A percentile compares a stretch with the other conserved stretches of the same genome.
These are phyloP conservation scores for Hyposoter dolosus DNA, from an alignment of 2,888 invertebrate species.

Conservation along the genomic window DNA sequence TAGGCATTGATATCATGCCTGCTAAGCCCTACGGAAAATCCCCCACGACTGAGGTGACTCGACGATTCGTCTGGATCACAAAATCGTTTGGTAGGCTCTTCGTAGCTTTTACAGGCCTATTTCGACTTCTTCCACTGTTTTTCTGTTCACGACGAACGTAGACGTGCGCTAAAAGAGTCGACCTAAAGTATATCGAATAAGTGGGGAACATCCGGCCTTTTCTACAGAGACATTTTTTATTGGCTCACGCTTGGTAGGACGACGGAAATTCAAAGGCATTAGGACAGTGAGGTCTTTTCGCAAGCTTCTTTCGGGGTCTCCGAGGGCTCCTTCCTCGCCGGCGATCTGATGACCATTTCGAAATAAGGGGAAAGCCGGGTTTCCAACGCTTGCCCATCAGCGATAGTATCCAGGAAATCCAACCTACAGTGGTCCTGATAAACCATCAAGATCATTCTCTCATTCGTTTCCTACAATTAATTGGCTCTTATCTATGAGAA, in stretches of 20 bases:
- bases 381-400: slow-evolving; percentile 38
- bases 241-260: slow-evolving; percentile 27
- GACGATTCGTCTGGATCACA: slow-evolving; percentile 68
- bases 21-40: slow-evolving; percentile 41
- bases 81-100: slow-evolving; percentile 59
- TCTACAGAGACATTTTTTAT: slow-evolving; percentile 55
- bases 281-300: slow-evolving; percentile 28
- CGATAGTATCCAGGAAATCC: slow-evolving; percentile 41
- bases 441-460: slow-evolving; percentile 33
- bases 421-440: slow-evolving; percentile 37
- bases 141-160: background rate
- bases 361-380: background rate
- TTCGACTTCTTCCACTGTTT: slow-evolving; percentile 12
- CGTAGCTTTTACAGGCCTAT: slow-evolving; percentile 13
- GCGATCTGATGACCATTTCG: slow-evolving; percentile 47
- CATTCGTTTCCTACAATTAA: slow-evolving; percentile 50
- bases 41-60: slow-evolving; percentile 52
- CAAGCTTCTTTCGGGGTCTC: slow-evolving; percentile 13
- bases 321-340: slow-evolving; percentile 12
- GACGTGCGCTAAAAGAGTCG: slow-evolving; percentile 12
- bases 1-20: slow-evolving; percentile 27
- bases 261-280: slow-evolving; percentile 52
- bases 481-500: slow-evolving; percentile 43
- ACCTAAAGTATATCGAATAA: slow-evolving; percentile 27
- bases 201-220: slow-evolving; percentile 44